phyloP scores from a whole-genome alignment of 1,140 invertebrate species.

The Drosophila gunungcola region DNA sequence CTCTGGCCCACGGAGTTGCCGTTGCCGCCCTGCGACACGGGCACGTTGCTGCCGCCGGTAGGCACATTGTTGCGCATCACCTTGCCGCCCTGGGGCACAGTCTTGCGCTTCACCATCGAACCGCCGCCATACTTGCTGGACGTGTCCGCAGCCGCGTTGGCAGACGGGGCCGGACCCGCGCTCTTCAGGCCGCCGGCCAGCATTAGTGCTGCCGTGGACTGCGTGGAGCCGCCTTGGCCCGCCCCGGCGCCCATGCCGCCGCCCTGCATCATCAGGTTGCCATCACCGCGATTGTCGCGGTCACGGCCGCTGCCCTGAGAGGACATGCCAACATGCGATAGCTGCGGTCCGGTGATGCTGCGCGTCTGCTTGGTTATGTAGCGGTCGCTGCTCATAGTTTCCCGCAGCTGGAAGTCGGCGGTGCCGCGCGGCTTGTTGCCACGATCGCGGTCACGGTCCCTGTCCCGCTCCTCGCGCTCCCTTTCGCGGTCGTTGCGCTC shows the following conservation, averaged over 20 bases:
- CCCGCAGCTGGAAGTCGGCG: slow-evolving; percentile 66
- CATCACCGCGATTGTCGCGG: slow-evolving; percentile 62
- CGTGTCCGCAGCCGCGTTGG: slow-evolving; percentile 51
- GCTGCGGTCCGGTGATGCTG: slow-evolving; percentile 74
- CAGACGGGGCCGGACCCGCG: slow-evolving; percentile 48
- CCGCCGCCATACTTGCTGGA: slow-evolving; percentile 69
- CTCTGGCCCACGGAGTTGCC: slow-evolving; percentile 58
- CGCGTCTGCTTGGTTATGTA: slow-evolving; percentile 80
- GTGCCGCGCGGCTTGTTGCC: slow-evolving; percentile 66
- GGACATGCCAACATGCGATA: slow-evolving; percentile 64
- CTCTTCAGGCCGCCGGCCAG: slow-evolving; percentile 68
- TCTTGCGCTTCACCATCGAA: slow-evolving; percentile 79
- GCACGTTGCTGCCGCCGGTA: slow-evolving; percentile 36
- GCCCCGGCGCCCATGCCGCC: slow-evolving; percentile 43
- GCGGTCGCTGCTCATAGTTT: slow-evolving; percentile 78
- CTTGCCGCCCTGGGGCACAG: slow-evolving; percentile 67
- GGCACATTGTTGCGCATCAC: slow-evolving; percentile 73
- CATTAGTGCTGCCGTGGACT: slow-evolving; percentile 62
- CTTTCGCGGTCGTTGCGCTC: slow-evolving; percentile 69
- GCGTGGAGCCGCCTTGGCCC: slow-evolving; percentile 52
- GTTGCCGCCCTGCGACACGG: slow-evolving; percentile 59
- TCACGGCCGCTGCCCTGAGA: slow-evolving; percentile 51
- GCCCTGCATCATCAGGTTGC: slow-evolving; percentile 62
- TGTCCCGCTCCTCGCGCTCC: slow-evolving; percentile 69
- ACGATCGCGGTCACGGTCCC: slow-evolving; percentile 78